A percentile compares a stretch with the other conserved stretches of the same genome.
phyloP scores from a whole-genome alignment of 2,113 vertebrate genomes.

The Xerus inauris region DNA sequence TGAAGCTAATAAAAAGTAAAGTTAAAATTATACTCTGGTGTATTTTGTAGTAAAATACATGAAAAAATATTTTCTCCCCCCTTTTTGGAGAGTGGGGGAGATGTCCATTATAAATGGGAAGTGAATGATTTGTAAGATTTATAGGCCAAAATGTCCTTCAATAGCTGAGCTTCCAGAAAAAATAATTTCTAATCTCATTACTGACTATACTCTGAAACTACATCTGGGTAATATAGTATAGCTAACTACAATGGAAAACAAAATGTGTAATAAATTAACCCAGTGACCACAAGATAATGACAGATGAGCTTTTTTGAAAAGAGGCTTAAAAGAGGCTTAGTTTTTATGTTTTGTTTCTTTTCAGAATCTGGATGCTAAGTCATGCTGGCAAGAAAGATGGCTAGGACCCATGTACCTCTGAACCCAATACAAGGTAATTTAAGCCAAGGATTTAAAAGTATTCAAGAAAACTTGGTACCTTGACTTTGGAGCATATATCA shows the following conservation, averaged over 20 bases:
- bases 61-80: background rate
- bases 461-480: background rate
- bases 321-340: background rate
- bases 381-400: background rate
- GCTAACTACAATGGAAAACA: conserved; percentile 31
- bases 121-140: background rate
- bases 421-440: background rate
- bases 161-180: background rate
- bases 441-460: background rate
- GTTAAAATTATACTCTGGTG: background rate
- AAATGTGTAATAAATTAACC: conserved; percentile 22
- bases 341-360: background rate
- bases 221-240: background rate
- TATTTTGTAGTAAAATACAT: background rate
- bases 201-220: conserved; percentile 28
- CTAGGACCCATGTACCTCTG: background rate
- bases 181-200: conserved; percentile 20
- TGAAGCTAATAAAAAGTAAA: background rate
- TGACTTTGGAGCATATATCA: background rate
- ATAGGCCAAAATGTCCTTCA: background rate
- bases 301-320: background rate
- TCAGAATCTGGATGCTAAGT: background rate
- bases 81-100: background rate
- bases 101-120: background rate
- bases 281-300: conserved; percentile 19